Conservation (phyloP, 2,888 invertebrate species). For the Nemoura dubitans region DNA sequence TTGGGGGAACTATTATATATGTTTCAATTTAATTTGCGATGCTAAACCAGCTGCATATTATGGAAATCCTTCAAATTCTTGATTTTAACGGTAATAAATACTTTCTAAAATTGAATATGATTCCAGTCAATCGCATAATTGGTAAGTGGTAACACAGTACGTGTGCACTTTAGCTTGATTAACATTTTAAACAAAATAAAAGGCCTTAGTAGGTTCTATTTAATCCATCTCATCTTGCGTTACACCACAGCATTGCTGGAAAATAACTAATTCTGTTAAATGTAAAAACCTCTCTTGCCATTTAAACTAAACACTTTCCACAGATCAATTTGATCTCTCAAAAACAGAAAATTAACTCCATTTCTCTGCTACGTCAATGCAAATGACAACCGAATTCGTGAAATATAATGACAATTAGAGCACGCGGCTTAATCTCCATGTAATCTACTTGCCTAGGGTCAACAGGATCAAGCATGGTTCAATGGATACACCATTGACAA, state of each 20-base stretch:
- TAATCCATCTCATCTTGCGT: no score
- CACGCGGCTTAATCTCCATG: background rate
- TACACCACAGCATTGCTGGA: no score
- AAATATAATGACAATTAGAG: background rate
- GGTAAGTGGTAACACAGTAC: no score
- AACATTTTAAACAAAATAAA: no score
- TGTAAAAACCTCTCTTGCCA: no score
- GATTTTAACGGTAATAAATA: background rate
- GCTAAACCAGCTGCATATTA: background rate
- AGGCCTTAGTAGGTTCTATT: no score
- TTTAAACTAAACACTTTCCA: no score
- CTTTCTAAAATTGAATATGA: background rate
- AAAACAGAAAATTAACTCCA: background rate
- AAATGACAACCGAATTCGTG: conserved; percentile 7
- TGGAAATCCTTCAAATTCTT: background rate
- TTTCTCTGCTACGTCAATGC: background rate
- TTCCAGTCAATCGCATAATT: no score
- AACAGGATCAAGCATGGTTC: background rate
- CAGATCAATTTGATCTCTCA: background rate
- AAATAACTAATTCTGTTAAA: no score
- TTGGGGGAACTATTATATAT: background rate
- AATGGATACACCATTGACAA: conserved; percentile 1
- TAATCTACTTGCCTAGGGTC: conserved; percentile 1
- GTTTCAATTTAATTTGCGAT: background rate
- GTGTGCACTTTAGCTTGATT: no score